These are phyloP conservation scores for Catalaphyllia jardinei DNA, from an alignment of 64 coral and sea anemone species.

Conservation along the genomic window DNA sequence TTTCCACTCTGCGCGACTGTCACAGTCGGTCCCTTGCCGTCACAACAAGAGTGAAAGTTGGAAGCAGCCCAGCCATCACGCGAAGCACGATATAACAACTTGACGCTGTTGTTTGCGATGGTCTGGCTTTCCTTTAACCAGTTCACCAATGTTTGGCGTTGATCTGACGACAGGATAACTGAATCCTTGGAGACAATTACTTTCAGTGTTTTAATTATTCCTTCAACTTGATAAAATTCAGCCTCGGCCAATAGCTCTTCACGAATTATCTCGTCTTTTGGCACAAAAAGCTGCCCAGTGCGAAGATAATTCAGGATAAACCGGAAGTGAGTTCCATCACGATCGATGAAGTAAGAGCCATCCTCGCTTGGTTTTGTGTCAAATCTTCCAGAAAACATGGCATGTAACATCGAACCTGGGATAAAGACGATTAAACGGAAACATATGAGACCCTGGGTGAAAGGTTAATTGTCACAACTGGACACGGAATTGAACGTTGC, in stretches of 20 bases:
- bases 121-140: too few relatives aligned
- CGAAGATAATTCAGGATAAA: conserved; percentile 45
- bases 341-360: conserved; percentile 51
- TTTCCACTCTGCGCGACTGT: neutral
- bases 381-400: conserved; percentile 32
- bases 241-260: conserved; percentile 20
- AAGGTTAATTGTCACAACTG: too few relatives aligned
- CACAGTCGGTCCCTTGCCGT: neutral
- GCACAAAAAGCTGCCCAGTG: conserved; percentile 20
- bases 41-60: neutral
- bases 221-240: conserved; percentile 16
- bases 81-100: neutral
- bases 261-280: neutral
- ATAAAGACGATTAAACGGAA: too few relatives aligned
- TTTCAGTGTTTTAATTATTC: neutral
- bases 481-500: too few relatives aligned
- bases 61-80: neutral
- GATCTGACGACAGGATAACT: too few relatives aligned
- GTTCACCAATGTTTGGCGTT: too few relatives aligned
- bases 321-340: conserved; percentile 20
- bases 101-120: too few relatives aligned
- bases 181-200: neutral
- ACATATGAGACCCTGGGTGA: too few relatives aligned
- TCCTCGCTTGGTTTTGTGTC: neutral
- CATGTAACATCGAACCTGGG: neutral